Evolutionary conservation across 2,113 vertebrate species (phyloP), one percentile per base, ranked within the genome.

Genomic region (Brachirus orientalis): DNA sequence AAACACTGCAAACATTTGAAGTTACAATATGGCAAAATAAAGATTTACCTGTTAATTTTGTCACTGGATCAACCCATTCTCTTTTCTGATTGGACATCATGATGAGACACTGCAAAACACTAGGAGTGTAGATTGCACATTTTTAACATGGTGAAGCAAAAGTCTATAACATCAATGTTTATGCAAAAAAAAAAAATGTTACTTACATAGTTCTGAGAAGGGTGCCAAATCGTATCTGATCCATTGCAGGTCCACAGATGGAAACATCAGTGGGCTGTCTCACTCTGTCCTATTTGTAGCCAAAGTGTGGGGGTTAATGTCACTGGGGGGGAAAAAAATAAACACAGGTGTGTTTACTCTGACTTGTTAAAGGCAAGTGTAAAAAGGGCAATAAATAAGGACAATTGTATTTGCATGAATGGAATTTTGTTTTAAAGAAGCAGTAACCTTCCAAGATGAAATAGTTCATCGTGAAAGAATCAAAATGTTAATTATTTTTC

Each of bases 311-410:
- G 33, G 35, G 22, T 18, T 71, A 52, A 44, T 53, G 44, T 69
- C 55, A 40, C n/a, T 18, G 13, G 6, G 38, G 36, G 19, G 37
- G 48, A n/a, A n/a, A 7, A 35, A 35, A 12, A 33, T 28, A 40
- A 52, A 37, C 12, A 47, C 88, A 90, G 75, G 78, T 90, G 89
- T 84, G 81, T 89, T 89, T 87, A 65, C 59, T 64, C 68, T 75
- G 37, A 20, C 57, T 51, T 44, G 47, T 82, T 45, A 69, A 78
- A 80, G n/a, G 17, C 33, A 69, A 46, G 36, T 66, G 65, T 14
- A 47, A 68, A 45, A 41, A 64, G 37, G 28, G 77, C 67, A 16
- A 58, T 28, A 85, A 55, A 65, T 37, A 69, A 55, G 46, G 33
- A 77, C 53, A 16, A 73, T 13, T 53, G 51, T 59, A 6, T 56